Conservation (phyloP, 1,140 invertebrate species). For the Drosophila rufa region DNA sequence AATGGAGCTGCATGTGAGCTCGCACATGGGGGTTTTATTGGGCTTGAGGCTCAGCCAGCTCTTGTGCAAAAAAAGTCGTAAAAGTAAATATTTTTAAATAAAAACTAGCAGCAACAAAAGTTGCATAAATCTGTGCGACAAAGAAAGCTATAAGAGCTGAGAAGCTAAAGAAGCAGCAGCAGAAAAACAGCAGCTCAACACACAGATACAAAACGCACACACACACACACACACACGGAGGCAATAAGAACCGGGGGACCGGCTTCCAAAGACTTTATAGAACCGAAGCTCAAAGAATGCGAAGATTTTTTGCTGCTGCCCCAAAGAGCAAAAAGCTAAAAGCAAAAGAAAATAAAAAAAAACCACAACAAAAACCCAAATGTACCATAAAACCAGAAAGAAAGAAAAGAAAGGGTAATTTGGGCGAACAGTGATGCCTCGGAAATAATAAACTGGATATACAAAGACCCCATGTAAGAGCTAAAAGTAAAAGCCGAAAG, state of each 20-base stretch:
- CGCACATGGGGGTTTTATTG: slow-evolving; percentile 5
- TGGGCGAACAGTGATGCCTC: slow-evolving; percentile 29
- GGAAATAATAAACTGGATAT: slow-evolving; percentile 1
- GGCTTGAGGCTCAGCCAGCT: neutral
- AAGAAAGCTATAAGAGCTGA: slow-evolving; percentile 61
- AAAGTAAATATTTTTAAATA: slow-evolving; percentile 60
- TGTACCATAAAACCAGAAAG: slow-evolving; percentile 44
- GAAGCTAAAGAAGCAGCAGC: neutral
- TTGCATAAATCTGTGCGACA: slow-evolving; percentile 76
- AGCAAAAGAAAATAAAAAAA: slow-evolving; percentile 14
- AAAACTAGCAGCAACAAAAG: slow-evolving; percentile 61
- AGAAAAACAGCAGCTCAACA: slow-evolving; percentile 46
- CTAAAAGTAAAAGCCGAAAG: slow-evolving; percentile 7
- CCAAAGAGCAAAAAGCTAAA: slow-evolving; percentile 57
- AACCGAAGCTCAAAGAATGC: slow-evolving; percentile 58
- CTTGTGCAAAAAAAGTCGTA: slow-evolving; percentile 46
- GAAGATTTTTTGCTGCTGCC: slow-evolving; percentile 60
- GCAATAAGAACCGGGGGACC: slow-evolving; percentile 53
- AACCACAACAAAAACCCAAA: slow-evolving; percentile 37
- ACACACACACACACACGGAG: neutral
- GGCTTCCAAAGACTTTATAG: slow-evolving; percentile 51
- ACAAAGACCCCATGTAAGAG: neutral
- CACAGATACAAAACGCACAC: slow-evolving; percentile 17
- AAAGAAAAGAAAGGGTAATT: slow-evolving; percentile 59
- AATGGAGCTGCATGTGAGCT: slow-evolving; percentile 34